These are phyloP conservation scores for Ambastaia sidthimunki DNA, from an alignment of 2,797 vertebrate genomes.

Conservation along the genomic window DNA sequence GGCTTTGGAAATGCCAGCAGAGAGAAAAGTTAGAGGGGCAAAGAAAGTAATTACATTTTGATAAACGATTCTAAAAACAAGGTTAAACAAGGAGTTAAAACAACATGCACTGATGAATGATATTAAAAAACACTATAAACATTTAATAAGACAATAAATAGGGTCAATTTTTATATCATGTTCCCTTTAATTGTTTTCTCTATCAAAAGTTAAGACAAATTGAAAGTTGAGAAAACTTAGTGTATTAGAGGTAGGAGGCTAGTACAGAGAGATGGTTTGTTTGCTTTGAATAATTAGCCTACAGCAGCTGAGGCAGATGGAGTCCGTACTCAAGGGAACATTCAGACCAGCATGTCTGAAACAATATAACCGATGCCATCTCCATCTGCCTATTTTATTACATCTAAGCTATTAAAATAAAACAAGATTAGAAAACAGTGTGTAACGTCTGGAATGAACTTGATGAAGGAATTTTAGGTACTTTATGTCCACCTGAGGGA, in stretches of 20 bases:
- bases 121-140: neutral
- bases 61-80: neutral
- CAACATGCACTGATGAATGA: neutral
- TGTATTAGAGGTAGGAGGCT: conserved; percentile 55
- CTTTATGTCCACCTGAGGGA: neutral
- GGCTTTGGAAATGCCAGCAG: neutral
- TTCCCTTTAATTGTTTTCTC: neutral
- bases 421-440: conserved; percentile 50
- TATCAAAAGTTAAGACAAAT: conserved; percentile 49
- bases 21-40: neutral
- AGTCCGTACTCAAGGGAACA: conserved; percentile 74
- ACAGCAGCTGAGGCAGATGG: conserved; percentile 77
- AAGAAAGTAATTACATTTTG: neutral
- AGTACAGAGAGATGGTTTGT: conserved; percentile 76
- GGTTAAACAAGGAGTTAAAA: neutral
- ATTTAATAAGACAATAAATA: neutral
- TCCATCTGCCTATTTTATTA: conserved; percentile 70
- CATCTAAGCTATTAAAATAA: conserved; percentile 67
- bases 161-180: neutral
- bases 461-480: conserved; percentile 38
- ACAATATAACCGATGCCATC: conserved; percentile 77
- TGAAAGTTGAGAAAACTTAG: conserved; percentile 22
- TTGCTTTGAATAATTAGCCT: conserved; percentile 81
- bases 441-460: conserved; percentile 60
- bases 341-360: conserved; percentile 77